These are phyloP conservation scores for Tethya wilhelma DNA, from an alignment of 37 sponge, comb jelly and placozoan species.

Conservation along the genomic window DNA sequence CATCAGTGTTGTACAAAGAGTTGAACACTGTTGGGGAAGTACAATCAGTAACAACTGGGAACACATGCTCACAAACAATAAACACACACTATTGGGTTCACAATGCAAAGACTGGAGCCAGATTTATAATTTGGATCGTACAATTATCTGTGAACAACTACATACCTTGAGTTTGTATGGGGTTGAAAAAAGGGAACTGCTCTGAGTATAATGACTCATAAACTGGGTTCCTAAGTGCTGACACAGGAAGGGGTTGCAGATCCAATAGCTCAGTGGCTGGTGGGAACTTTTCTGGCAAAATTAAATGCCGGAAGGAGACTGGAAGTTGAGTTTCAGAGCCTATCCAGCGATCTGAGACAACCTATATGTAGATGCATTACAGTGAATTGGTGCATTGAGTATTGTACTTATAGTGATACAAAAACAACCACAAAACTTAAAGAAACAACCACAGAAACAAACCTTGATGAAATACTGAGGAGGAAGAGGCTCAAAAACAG, in stretches of 20 bases:
- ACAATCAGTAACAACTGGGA: neutral
- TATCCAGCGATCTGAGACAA: conserved; percentile 69
- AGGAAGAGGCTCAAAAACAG: conserved; percentile 98
- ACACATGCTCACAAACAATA: neutral
- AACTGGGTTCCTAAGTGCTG: conserved; percentile 83
- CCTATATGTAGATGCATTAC: neutral
- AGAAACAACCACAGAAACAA: conserved; percentile 2
- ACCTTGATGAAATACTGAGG: conserved; percentile 97
- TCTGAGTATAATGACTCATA: conserved; percentile 90
- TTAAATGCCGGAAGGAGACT: conserved; percentile 96
- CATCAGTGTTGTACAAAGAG: conserved; percentile 94
- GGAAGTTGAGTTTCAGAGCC: conserved; percentile 95
- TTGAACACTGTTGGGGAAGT: conserved; percentile 85
- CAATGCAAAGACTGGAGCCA: neutral
- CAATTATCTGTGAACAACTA: too few species aligned
- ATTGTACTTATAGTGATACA: neutral
- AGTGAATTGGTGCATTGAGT: neutral
- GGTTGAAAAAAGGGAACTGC: conserved; percentile 93
- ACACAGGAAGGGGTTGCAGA: conserved; percentile 96
- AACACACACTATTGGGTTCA: neutral
- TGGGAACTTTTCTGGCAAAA: conserved; percentile 97
- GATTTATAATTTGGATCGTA: neutral
- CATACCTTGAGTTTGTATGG: conserved; percentile 96
- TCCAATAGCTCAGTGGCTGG: conserved; percentile 98
- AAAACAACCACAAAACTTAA: neutral